phyloP scores from a whole-genome alignment of 2,797 vertebrate genomes.

The Lagocephalus sceleratus region DNA sequence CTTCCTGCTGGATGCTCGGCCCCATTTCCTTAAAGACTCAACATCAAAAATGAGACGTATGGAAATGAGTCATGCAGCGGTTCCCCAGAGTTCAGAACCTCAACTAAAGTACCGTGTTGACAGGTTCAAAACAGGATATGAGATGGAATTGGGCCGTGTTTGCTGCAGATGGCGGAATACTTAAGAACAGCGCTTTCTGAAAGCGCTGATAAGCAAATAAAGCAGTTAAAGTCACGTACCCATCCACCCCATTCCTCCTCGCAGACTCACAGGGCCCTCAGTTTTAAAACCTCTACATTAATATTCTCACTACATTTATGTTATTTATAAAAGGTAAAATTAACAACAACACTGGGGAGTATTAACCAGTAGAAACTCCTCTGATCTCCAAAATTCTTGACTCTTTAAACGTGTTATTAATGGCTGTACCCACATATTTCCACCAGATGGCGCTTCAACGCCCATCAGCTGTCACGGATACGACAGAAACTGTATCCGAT shows the following conservation, averaged over 20 bases:
- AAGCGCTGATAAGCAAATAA: constrained; percentile 53
- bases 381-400: no score
- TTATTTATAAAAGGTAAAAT: background rate
- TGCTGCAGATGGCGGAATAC: constrained; percentile 66
- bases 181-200: constrained; percentile 60
- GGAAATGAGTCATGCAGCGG: constrained; percentile 77
- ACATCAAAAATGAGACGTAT: constrained; percentile 77
- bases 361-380: background rate
- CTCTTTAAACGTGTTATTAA: no score
- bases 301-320: background rate
- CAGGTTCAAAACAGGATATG: constrained; percentile 82
- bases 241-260: background rate
- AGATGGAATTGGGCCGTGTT: constrained; percentile 59
- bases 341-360: background rate
- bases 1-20: constrained; percentile 75
- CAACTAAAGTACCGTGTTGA: constrained; percentile 69
- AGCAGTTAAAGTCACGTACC: constrained; percentile 48
- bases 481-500: no score
- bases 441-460: no score
- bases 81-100: constrained; percentile 66
- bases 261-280: background rate
- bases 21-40: constrained; percentile 75
- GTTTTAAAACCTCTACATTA: no score
- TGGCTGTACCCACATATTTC: no score
- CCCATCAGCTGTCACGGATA: no score